Evolutionary conservation across 2,888 invertebrate genomes (phyloP).

Genomic region (Eilema griseolum): DNA sequence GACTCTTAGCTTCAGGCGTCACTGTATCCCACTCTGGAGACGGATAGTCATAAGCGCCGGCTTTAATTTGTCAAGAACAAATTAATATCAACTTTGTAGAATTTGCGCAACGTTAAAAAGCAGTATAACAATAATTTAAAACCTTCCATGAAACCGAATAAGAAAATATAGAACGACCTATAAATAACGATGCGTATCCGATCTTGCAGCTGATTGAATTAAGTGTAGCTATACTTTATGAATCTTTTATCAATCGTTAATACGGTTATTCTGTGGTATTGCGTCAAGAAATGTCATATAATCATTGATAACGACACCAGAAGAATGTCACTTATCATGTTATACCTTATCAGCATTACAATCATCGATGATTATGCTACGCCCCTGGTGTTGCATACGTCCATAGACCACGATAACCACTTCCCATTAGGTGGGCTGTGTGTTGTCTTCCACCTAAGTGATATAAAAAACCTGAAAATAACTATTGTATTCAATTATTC

Average conservation of each 20-base stretch:
- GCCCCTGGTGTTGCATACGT: too few species aligned
- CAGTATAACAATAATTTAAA: too few species aligned
- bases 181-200: neutral
- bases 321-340: conserved; percentile 6
- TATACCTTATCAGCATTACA: neutral
- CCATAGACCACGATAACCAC: too few species aligned
- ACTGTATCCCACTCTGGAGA: conserved; percentile 99
- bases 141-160: too few species aligned
- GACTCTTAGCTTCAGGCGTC: conserved; percentile 99
- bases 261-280: conserved; percentile 5
- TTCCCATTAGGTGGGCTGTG: too few species aligned
- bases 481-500: too few species aligned
- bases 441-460: too few species aligned
- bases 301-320: conserved; percentile 28
- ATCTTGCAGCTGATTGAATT: neutral
- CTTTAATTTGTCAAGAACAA: conserved; percentile 95
- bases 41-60: conserved; percentile 99
- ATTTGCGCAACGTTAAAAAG: too few species aligned
- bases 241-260: conserved; percentile 1
- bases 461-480: too few species aligned
- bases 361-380: conserved; percentile 8
- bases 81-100: neutral
- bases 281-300: conserved; percentile 17
- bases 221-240: neutral
- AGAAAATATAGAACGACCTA: too few species aligned